Conservation (phyloP, 2,797 vertebrate genomes). For the Phrynocephalus guinanensis region DNA sequence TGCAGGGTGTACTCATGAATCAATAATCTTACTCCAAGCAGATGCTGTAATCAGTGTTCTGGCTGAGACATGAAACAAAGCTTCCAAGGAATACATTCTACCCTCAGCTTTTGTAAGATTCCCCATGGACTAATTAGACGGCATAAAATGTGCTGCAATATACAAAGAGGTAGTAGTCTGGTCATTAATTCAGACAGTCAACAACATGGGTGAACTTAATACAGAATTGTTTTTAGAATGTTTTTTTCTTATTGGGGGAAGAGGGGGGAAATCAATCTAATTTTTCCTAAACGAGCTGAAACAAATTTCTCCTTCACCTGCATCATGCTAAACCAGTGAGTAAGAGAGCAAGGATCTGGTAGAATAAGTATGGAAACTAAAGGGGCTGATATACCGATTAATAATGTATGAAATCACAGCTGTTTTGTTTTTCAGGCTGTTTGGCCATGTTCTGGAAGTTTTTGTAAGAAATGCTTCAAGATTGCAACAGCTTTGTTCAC, state of each 20-base stretch:
- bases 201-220: neutral
- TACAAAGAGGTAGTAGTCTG: constrained; percentile 6
- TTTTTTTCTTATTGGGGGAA: neutral
- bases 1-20: constrained; percentile 68
- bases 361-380: too few species aligned
- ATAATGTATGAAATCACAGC: too few species aligned
- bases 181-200: constrained; percentile 12
- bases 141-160: constrained; percentile 6
- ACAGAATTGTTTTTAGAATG: neutral
- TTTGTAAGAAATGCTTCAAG: too few species aligned
- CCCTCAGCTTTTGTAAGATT: neutral
- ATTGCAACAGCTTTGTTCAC: too few species aligned
- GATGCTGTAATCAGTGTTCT: neutral
- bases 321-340: too few species aligned
- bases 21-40: constrained; percentile 36
- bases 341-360: too few species aligned
- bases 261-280: too few species aligned
- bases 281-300: too few species aligned
- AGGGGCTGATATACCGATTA: too few species aligned
- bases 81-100: neutral
- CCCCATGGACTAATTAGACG: constrained; percentile 41
- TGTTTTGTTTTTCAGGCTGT: too few species aligned
- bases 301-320: too few species aligned
- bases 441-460: too few species aligned
- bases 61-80: constrained; percentile 1